Evolutionary conservation across 2,888 invertebrate genomes (phyloP), one percentile per base, ranked within the genome.

Genomic region (Spatulosminthurus flaviceps): DNA sequence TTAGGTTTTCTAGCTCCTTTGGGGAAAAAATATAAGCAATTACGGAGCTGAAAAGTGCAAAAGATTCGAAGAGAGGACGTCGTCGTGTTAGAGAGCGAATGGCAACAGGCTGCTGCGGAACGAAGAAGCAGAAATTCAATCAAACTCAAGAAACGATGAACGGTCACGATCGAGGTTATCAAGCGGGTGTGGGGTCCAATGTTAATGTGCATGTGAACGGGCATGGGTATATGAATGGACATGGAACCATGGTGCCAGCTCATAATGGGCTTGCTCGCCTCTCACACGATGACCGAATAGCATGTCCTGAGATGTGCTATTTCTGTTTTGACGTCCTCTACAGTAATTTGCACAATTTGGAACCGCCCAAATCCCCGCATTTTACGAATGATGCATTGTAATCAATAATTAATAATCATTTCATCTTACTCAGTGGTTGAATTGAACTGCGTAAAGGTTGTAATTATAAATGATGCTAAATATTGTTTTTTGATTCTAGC

Each of bases 311-410:
- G 89, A 99, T 99, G 98, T 97, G 97, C 88, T 95, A 94, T 91
- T 98, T 95, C 90, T 99, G 99, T 92, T 99, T 98, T 91, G 98
- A 99, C 90, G 97, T 98, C 86, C 92, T 99, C 85, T 94, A 97
- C 89, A 93, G 93, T 89, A 95, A 97, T 90, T 91, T 99, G 87
- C 94, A 97, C 89, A 95, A 94, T 88, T 91, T 95, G 88, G 96
- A 97, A 86, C 93, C 95, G 86, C 98, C 98, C 85, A 94, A 93
- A 88, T 91, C 93, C 86, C 96, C 97, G 87, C 91, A 92, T 89
- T 98, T 98, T 89, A 94, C 95, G 87, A 97, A 97, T 88, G 96
- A 97, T 87, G 93, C 95, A 88, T 97, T 93, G 96, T 97, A 91
- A 94, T 95, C 92, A 64, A 19, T n/a, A n/a, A n/a, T 70, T 73